Conservation (phyloP, 2,797 vertebrate genomes). For the Muscicapa striata region DNA sequence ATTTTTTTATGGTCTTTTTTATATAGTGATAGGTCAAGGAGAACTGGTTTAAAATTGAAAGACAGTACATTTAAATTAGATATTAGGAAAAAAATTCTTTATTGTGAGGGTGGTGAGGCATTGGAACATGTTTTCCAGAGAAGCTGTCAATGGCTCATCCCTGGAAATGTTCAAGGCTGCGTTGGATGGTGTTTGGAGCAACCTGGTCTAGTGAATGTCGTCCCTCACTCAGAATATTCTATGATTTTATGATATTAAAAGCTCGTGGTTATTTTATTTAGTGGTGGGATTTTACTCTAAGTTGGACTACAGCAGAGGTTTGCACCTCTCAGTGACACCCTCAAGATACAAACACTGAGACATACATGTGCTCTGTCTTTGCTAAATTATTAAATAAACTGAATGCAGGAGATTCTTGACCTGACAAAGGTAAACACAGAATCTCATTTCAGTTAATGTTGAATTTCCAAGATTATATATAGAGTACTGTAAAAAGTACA, state of each 20-base stretch:
- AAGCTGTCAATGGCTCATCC: background rate
- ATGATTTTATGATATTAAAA: background rate
- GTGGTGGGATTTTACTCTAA: background rate
- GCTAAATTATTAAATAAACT: background rate
- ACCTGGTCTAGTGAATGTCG: background rate
- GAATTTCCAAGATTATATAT: background rate
- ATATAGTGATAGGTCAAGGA: background rate
- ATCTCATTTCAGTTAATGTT: background rate
- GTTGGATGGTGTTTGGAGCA: background rate
- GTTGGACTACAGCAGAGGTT: background rate
- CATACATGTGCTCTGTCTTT: background rate
- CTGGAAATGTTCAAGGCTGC: background rate
- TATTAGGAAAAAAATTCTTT: background rate
- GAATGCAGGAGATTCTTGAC: background rate
- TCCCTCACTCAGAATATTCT: background rate
- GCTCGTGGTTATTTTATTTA: background rate
- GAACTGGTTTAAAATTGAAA: background rate
- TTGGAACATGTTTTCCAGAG: background rate
- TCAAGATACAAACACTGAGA: background rate
- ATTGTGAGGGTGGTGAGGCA: background rate
- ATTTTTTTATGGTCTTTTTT: rapidly evolving
- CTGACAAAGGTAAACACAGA: background rate
- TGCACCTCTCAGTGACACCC: background rate
- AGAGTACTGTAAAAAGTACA: background rate
- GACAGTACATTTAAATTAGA: background rate